Evolutionary conservation across 1,140 invertebrate species (phyloP).

Genomic region (Drosophila kanapiae): DNA sequence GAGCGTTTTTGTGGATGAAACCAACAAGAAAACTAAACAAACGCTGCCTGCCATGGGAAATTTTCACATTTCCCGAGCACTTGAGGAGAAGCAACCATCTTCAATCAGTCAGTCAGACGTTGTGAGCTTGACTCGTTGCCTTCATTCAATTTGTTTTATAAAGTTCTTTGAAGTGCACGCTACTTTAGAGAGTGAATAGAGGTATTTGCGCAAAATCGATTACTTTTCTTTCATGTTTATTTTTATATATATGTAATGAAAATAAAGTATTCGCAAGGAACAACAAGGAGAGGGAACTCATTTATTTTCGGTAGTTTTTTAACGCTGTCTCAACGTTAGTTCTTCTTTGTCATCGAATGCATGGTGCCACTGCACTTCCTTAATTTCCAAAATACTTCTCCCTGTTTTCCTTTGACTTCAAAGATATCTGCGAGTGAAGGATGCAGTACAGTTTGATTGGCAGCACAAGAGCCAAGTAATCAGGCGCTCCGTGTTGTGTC

Average conservation of each 20-base stretch:
- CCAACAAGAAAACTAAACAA: background rate
- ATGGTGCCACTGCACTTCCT: background rate
- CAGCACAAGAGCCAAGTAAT: background rate
- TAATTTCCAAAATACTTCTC: background rate
- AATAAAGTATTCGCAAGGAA: no score
- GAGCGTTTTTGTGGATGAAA: background rate
- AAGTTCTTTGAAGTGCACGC: background rate
- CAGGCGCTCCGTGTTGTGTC: background rate
- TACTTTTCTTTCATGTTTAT: background rate
- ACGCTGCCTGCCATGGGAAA: conserved; percentile 24
- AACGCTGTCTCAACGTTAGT: no score
- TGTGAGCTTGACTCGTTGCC: background rate
- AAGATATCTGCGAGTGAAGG: conserved; percentile 1
- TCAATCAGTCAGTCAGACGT: conserved; percentile 3
- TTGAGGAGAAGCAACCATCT: background rate
- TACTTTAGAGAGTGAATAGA: background rate
- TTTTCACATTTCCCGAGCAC: background rate
- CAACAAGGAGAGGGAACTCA: no score
- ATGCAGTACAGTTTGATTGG: background rate
- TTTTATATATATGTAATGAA: background rate
- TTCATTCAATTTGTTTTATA: conserved; percentile 3
- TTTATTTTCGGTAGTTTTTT: no score
- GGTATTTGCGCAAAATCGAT: background rate
- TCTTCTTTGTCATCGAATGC: no score
- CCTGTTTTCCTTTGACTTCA: background rate